These are phyloP conservation scores for Mechanitis messenoides DNA, from an alignment of 2,888 invertebrate genomes.

Conservation along the genomic window DNA sequence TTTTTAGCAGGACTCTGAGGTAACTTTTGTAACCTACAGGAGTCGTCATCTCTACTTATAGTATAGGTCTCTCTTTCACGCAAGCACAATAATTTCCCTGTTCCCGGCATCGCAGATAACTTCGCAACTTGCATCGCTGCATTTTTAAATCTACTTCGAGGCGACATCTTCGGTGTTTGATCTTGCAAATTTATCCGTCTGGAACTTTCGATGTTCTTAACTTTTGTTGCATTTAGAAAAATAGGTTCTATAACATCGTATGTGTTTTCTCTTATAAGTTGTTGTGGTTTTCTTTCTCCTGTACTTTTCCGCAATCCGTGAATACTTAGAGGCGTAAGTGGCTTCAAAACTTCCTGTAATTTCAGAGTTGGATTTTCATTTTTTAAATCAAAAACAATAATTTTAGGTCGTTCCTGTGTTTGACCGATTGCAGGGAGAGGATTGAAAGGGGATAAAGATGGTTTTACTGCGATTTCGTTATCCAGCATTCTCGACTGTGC, in stretches of 20 bases:
- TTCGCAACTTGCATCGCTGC: conserved; percentile 64
- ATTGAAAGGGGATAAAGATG: conserved; percentile 62
- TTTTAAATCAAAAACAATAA: conserved; percentile 62
- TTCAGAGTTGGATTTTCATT: conserved; percentile 41
- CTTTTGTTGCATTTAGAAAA: conserved; percentile 47
- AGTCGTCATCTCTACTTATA: conserved; percentile 40
- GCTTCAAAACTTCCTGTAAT: conserved; percentile 60
- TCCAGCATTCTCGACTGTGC: conserved; percentile 66
- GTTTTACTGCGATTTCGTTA: conserved; percentile 55
- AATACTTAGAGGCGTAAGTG: conserved; percentile 58
- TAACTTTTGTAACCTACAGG: conserved; percentile 49
- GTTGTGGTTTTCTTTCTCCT: conserved; percentile 52
- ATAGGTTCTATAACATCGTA: conserved; percentile 68
- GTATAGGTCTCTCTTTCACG: conserved; percentile 56
- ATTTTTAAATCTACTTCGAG: conserved; percentile 63
- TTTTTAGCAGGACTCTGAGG: conserved; percentile 57
- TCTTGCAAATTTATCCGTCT: conserved; percentile 23
- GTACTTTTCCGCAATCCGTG: conserved; percentile 51
- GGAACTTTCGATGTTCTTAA: conserved; percentile 36
- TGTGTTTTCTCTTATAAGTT: conserved; percentile 63
- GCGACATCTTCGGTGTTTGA: conserved; percentile 44
- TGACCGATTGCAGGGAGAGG: conserved; percentile 71
- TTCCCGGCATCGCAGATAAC: conserved; percentile 57
- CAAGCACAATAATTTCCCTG: conserved; percentile 62
- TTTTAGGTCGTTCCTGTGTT: conserved; percentile 57